Percentiles rank a stretch among this genome's conserved stretches.
phyloP scores from a whole-genome alignment of 1,140 invertebrate genomes.

The Probaryconus sp. region DNA sequence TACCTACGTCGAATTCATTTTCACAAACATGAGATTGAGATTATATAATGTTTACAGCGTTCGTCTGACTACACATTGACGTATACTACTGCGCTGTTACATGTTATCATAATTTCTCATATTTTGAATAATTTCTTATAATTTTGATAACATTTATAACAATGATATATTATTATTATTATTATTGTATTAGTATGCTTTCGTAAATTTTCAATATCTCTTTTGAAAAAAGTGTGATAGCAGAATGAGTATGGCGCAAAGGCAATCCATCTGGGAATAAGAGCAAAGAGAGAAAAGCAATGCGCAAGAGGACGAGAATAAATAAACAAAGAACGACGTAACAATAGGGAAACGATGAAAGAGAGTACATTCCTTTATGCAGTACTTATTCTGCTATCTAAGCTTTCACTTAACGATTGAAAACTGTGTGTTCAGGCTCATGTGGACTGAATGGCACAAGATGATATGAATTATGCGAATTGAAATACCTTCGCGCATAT shows the following conservation, averaged over 20 bases:
- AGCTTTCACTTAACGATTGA: conserved; percentile 31
- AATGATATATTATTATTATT: too few species aligned
- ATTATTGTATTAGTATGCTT: too few species aligned
- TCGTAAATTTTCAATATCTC: conserved; percentile 43
- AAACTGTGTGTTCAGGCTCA: conserved; percentile 11
- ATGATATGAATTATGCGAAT: conserved; percentile 45
- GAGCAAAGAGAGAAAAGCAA: conserved; percentile 19
- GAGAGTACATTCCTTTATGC: conserved; percentile 38
- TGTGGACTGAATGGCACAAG: conserved; percentile 1
- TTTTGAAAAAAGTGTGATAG: conserved; percentile 37
- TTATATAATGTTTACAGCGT: too few species aligned
- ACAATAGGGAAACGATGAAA: conserved; percentile 31
- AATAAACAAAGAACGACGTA: conserved; percentile 41
- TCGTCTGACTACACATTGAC: too few species aligned
- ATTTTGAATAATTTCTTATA: too few species aligned
- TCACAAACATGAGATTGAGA: too few species aligned
- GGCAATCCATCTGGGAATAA: conserved; percentile 47
- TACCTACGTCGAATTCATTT: too few species aligned
- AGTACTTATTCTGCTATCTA: conserved; percentile 42
- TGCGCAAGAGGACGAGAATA: background rate
- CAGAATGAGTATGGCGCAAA: conserved; percentile 10
- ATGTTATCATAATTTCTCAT: too few species aligned
- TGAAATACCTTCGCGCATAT: conserved; percentile 9
- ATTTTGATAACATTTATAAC: too few species aligned
- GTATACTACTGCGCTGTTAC: too few species aligned